Conservation (phyloP, 2,113 vertebrate genomes). For the Geothlypis trichas region DNA sequence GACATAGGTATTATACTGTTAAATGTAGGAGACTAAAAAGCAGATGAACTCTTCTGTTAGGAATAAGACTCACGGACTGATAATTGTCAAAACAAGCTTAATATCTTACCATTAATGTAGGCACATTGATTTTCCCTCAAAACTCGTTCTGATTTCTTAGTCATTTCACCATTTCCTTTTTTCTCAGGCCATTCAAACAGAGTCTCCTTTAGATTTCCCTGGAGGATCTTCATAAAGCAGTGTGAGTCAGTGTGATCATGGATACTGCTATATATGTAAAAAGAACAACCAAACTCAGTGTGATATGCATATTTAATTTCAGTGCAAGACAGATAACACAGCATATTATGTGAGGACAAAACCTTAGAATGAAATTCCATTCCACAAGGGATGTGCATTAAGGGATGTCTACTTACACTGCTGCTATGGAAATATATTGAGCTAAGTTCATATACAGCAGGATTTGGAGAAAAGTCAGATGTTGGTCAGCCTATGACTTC, state of each 20-base stretch:
- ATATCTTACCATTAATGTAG: constrained; percentile 92
- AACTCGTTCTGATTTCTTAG: constrained; percentile 86
- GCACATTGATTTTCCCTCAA: constrained; percentile 90
- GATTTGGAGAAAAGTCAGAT: not conserved
- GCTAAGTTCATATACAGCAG: not conserved
- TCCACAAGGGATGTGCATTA: not conserved
- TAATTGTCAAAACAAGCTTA: not conserved
- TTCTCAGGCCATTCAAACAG: constrained; percentile 89
- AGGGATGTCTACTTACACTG: not conserved
- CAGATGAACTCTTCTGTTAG: not conserved
- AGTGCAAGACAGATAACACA: not conserved
- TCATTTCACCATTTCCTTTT: constrained; percentile 83
- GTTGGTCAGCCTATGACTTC: not conserved
- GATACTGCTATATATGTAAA: constrained; percentile 86
- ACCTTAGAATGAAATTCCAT: not conserved
- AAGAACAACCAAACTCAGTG: constrained; percentile 52
- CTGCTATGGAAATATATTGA: not conserved
- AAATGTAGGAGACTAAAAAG: not conserved
- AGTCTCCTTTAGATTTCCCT: constrained; percentile 95
- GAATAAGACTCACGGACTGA: not conserved
- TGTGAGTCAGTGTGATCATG: constrained; percentile 96
- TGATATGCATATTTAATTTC: not conserved
- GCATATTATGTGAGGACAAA: not conserved
- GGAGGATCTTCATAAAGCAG: constrained; percentile 97
- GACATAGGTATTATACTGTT: not conserved